A percentile compares a stretch with the other conserved stretches of the same genome.
These are phyloP conservation scores for Calycopis cecrops DNA, from an alignment of 1,140 invertebrate species.

Conservation along the genomic window DNA sequence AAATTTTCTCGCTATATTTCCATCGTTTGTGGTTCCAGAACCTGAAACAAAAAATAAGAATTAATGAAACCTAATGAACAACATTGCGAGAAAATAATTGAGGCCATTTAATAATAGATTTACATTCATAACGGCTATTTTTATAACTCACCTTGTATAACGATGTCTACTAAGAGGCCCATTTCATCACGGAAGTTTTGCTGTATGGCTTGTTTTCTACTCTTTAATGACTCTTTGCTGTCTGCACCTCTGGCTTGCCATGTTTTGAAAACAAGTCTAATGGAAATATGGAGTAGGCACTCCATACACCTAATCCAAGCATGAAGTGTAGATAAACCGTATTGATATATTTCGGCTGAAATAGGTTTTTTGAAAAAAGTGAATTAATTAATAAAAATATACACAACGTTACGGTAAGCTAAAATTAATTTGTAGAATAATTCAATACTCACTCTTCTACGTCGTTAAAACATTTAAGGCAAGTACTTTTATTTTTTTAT, in stretches of 20 bases:
- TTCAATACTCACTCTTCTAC: no score
- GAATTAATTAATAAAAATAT: not conserved
- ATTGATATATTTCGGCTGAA: not conserved
- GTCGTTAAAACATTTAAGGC: no score
- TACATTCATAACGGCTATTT: no score
- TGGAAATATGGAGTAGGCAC: no score
- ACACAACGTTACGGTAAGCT: no score
- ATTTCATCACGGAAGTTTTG: not conserved
- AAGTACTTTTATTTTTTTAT: no score
- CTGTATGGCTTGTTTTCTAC: not conserved
- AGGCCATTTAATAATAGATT: no score
- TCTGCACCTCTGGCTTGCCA: not conserved
- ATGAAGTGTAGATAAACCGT: slow-evolving; percentile 5
- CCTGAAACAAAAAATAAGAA: no score
- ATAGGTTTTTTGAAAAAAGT: not conserved
- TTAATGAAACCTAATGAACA: no score
- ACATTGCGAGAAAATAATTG: no score
- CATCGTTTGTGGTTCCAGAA: not conserved
- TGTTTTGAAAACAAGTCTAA: not conserved
- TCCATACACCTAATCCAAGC: not conserved
- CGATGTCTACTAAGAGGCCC: not conserved
- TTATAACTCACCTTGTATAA: not conserved
- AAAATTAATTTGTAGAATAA: no score
- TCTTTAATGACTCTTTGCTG: not conserved
- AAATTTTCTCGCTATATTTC: not conserved